phyloP scores from a whole-genome alignment of 1,140 invertebrate species.

The Apis florea region DNA sequence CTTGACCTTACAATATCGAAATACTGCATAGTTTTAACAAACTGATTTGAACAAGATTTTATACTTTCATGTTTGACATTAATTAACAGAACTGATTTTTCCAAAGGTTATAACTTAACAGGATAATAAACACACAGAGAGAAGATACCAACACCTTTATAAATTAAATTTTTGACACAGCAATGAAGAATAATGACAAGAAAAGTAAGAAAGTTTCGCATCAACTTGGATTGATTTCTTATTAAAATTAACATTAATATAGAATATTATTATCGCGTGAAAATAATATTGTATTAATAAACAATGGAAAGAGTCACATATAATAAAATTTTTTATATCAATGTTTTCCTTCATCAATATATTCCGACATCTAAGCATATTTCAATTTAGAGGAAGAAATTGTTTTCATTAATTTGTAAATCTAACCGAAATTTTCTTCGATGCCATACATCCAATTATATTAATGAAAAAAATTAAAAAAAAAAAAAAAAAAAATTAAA shows the following conservation, averaged over 20 bases:
- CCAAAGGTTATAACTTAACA: not conserved
- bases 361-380: not conserved
- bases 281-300: slow-evolving; percentile 8
- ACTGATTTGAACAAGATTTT: not conserved
- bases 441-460: not conserved
- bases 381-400: not conserved
- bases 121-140: not conserved
- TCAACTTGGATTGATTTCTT: slow-evolving; percentile 22
- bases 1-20: slow-evolving; percentile 29
- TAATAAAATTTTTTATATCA: not conserved
- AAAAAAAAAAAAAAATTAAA: not conserved
- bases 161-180: not conserved
- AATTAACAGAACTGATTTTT: not conserved
- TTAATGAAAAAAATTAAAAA: not conserved
- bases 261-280: not conserved
- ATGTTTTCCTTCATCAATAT: not conserved
- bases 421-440: not conserved
- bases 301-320: not conserved
- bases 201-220: not conserved
- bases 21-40: not conserved
- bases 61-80: no score
- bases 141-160: not conserved
- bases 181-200: not conserved
- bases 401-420: not conserved
- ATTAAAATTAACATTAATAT: not conserved